Evolutionary conservation across 2,888 invertebrate genomes (phyloP).

Genomic region (Hylaea fasciaria): DNA sequence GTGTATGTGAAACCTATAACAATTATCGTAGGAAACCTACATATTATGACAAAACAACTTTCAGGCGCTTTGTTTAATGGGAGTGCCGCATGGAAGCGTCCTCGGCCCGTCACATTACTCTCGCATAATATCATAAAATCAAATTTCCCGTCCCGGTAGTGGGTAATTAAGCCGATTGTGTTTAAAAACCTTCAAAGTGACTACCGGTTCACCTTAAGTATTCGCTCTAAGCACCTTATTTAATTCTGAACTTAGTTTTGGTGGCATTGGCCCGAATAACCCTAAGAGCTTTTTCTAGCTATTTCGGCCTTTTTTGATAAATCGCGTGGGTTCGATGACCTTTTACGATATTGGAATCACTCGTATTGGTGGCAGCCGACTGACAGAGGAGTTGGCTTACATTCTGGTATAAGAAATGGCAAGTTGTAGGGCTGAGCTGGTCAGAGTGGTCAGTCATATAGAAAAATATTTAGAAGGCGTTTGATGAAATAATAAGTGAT

Average conservation of each 20-base stretch:
- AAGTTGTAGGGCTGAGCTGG: no score
- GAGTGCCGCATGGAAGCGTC: slow-evolving; percentile 17
- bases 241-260: neutral
- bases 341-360: neutral
- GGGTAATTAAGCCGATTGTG: neutral
- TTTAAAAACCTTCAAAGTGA: slow-evolving; percentile 12
- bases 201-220: slow-evolving; percentile 9
- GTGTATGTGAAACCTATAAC: no score
- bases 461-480: no score
- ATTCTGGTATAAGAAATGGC: no score
- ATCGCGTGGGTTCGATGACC: slow-evolving; percentile 19
- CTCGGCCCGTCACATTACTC: slow-evolving; percentile 5
- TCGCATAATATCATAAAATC: neutral
- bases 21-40: no score
- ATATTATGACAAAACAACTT: no score
- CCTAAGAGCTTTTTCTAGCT: slow-evolving; percentile 4
- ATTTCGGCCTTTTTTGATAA: slow-evolving; percentile 1
- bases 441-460: no score
- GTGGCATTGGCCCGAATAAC: slow-evolving; percentile 10
- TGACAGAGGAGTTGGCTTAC: no score
- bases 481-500: no score
- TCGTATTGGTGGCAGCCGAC: neutral
- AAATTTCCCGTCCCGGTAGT: slow-evolving; percentile 4
- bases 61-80: neutral
- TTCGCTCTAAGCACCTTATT: slow-evolving; percentile 8